Percentiles rank a stretch among this genome's conserved stretches.
These are phyloP conservation scores for Busseola fusca DNA, from an alignment of 2,888 invertebrate genomes.

Conservation along the genomic window DNA sequence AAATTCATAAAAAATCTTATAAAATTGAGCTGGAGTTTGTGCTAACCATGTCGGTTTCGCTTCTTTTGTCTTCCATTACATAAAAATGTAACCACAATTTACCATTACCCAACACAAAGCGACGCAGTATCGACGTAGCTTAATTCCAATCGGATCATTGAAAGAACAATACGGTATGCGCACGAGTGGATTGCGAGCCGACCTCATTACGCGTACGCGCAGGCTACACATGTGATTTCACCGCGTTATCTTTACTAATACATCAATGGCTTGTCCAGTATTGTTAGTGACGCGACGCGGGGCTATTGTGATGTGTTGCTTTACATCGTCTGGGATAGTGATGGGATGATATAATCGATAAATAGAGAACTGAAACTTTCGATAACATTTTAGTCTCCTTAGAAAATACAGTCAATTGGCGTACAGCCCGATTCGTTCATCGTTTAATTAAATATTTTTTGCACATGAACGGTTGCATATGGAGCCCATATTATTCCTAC, in stretches of 20 bases:
- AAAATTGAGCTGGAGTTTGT: not conserved
- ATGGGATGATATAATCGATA: constrained; percentile 54
- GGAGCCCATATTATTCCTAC: not conserved
- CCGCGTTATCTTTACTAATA: constrained; percentile 85
- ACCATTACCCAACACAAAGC: constrained; percentile 56
- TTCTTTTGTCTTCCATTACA: constrained; percentile 38
- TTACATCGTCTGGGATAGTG: constrained; percentile 56
- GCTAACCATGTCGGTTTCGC: not conserved
- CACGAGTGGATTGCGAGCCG: constrained; percentile 62
- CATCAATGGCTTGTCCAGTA: constrained; percentile 87
- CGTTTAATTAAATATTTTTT: too few relatives aligned
- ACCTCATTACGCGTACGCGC: constrained; percentile 67
- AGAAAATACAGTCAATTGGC: too few relatives aligned
- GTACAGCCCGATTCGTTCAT: not conserved
- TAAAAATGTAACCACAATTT: constrained; percentile 46
- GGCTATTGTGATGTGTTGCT: constrained; percentile 75
- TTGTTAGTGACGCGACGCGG: constrained; percentile 83
- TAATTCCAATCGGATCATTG: constrained; percentile 72
- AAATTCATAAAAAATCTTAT: not conserved
- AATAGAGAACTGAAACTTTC: not conserved
- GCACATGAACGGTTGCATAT: not conserved
- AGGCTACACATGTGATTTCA: constrained; percentile 83
- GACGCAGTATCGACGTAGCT: constrained; percentile 66
- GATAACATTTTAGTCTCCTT: not conserved
- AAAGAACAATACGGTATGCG: constrained; percentile 75